A percentile compares a stretch with the other conserved stretches of the same genome.
Conservation (phyloP, 2,113 vertebrate species). For the Neomonachus schauinslandi region DNA sequence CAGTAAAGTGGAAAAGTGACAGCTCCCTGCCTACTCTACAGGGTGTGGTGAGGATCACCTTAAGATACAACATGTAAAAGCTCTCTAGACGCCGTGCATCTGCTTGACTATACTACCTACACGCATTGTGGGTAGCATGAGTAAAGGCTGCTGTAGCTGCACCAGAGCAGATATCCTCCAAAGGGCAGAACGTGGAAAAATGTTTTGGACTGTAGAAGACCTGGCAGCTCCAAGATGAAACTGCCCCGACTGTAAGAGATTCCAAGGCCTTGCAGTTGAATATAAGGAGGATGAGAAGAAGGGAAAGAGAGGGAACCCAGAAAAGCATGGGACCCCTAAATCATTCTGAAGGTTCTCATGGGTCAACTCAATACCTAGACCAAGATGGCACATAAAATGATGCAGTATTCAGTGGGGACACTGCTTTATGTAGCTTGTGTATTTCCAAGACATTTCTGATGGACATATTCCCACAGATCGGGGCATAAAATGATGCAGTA, state of each 20-base stretch:
- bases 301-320: background rate
- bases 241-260: background rate
- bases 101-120: background rate
- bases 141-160: background rate
- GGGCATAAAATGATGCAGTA: background rate
- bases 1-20: background rate
- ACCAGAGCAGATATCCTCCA: background rate
- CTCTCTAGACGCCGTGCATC: background rate
- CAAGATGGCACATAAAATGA: background rate
- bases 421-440: background rate
- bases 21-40: background rate
- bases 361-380: background rate
- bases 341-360: background rate
- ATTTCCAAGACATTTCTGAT: background rate
- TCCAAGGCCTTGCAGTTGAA: background rate
- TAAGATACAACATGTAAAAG: background rate
- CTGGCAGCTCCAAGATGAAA: background rate
- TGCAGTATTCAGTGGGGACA: background rate
- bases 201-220: background rate
- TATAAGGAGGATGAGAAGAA: background rate
- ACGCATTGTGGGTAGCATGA: fast-evolving
- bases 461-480: background rate
- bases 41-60: background rate
- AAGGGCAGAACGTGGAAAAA: background rate
- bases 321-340: background rate